These are phyloP conservation scores for Leucophenga maculata DNA, from an alignment of 2,888 invertebrate species.

Conservation along the genomic window DNA sequence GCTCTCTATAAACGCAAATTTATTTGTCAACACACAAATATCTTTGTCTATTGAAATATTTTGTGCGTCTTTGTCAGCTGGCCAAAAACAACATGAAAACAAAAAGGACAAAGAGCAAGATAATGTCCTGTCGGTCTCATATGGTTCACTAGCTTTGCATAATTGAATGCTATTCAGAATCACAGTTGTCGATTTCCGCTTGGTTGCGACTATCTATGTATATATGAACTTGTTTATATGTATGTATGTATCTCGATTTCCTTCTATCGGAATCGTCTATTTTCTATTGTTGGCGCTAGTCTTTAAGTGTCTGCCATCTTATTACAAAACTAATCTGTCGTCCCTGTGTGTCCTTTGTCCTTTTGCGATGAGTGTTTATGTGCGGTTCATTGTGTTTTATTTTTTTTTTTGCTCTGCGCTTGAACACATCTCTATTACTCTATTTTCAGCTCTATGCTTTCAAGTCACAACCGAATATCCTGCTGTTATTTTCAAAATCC, in stretches of 20 bases:
- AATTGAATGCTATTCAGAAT: conserved; percentile 4
- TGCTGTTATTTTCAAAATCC: background rate
- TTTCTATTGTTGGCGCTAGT: no score
- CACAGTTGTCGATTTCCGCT: background rate
- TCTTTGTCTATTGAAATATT: no score
- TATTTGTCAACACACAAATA: no score
- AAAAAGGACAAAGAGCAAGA: background rate
- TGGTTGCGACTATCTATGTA: background rate
- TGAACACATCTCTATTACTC: background rate
- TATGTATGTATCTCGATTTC: background rate
- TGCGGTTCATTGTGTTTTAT: conserved; percentile 5
- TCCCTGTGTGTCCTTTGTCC: no score
- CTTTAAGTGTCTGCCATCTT: no score
- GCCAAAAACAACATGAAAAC: background rate
- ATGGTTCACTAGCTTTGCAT: conserved; percentile 11
- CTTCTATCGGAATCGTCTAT: background rate
- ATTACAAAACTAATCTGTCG: no score
- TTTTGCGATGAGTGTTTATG: background rate
- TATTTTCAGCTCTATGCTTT: background rate
- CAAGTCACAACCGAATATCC: background rate
- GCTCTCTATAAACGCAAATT: no score
- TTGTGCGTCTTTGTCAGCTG: no score
- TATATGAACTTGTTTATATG: background rate
- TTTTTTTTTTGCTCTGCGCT: no score
- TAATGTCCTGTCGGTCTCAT: conserved; percentile 8